A percentile compares a stretch with the other conserved stretches of the same genome.
Conservation (phyloP, 2,797 vertebrate species). For the Pygocentrus nattereri region DNA sequence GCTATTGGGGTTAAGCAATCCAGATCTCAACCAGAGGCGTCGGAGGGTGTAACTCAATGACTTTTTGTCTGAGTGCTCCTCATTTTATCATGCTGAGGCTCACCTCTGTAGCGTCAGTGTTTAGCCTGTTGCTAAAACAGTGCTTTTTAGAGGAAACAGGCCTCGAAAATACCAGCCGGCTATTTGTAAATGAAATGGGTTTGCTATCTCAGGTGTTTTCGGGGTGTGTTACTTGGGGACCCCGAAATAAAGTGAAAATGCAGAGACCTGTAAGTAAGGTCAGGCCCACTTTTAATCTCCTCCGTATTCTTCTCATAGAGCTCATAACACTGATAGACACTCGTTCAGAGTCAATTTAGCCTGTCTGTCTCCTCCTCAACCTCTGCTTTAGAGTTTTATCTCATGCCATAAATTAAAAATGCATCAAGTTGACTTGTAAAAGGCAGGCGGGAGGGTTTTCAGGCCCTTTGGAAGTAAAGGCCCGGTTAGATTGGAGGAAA, state of each 20-base stretch:
- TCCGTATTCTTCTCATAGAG: conserved; percentile 9
- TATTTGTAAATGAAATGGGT: not conserved
- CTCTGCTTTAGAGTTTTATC: conserved; percentile 65
- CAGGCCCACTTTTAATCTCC: conserved; percentile 61
- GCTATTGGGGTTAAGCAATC: conserved; percentile 13
- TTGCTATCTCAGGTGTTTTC: conserved; percentile 6
- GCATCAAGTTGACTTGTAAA: conserved; percentile 75
- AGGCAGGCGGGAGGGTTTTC: conserved; percentile 70
- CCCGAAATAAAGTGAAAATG: not conserved
- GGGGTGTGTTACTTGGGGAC: not conserved
- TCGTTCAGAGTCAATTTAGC: conserved; percentile 68
- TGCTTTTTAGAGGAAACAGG: conserved; percentile 5
- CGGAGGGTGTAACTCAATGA: not conserved
- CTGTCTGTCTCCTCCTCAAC: conserved; percentile 64
- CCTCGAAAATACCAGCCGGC: not conserved
- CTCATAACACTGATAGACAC: conserved; percentile 48
- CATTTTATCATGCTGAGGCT: not conserved
- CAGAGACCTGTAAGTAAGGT: conserved; percentile 41
- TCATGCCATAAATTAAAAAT: conserved; percentile 78
- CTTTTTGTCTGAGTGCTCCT: not conserved
- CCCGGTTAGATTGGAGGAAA: conserved; percentile 72
- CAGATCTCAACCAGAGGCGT: conserved; percentile 22
- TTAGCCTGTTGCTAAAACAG: not conserved
- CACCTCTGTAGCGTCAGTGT: not conserved
- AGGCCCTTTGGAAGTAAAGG: conserved; percentile 73